phyloP scores from a whole-genome alignment of 2,888 invertebrate genomes.

The Himalopsyche japonica region DNA sequence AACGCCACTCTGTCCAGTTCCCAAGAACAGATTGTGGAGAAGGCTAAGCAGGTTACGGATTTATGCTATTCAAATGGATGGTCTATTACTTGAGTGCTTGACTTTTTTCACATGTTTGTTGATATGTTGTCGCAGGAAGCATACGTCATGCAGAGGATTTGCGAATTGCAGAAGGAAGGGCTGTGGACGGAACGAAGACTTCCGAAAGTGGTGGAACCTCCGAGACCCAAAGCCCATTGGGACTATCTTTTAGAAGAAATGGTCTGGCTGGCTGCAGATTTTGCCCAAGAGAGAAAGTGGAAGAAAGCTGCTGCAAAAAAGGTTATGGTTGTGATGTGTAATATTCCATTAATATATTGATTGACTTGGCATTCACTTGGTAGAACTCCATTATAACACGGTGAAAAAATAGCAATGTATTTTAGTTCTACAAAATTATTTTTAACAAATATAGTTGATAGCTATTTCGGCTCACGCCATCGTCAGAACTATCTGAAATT shows the following conservation, averaged over 20 bases:
- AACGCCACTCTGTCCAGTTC: constrained; percentile 45
- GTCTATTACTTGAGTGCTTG: neutral
- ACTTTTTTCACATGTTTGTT: neutral
- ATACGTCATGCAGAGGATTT: constrained; percentile 88
- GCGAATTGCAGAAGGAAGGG: constrained; percentile 90
- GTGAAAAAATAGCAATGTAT: too few species aligned
- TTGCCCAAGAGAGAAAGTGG: constrained; percentile 97
- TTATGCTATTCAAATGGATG: neutral
- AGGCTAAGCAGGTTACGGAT: constrained; percentile 73
- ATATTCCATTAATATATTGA: neutral
- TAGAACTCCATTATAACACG: too few species aligned
- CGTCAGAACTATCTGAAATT: too few species aligned
- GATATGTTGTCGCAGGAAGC: constrained; percentile 69
- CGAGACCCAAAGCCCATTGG: constrained; percentile 93
- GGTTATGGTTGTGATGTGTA: constrained; percentile 47
- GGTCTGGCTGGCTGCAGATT: constrained; percentile 98
- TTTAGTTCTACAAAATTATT: too few species aligned
- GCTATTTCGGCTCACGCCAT: too few species aligned
- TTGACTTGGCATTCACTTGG: too few species aligned
- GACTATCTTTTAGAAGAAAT: constrained; percentile 98
- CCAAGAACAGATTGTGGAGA: constrained; percentile 80
- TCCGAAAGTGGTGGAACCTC: constrained; percentile 90
- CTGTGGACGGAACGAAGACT: constrained; percentile 91
- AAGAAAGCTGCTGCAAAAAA: constrained; percentile 94
- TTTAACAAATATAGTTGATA: too few species aligned